phyloP scores from a whole-genome alignment of 2,797 vertebrate species.

The Spheniscus humboldti region DNA sequence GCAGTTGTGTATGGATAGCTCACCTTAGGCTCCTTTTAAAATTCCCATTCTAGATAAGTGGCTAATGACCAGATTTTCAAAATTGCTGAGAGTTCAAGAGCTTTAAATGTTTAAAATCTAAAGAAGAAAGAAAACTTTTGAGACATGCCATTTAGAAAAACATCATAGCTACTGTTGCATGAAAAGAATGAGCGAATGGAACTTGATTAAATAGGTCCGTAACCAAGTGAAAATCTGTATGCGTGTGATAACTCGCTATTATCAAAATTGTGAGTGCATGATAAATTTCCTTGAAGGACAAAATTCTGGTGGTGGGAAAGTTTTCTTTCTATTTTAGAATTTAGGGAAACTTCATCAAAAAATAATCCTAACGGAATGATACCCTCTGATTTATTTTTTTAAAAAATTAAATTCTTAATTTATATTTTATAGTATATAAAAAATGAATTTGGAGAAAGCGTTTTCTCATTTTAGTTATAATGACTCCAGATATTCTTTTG shows the following conservation, averaged over 20 bases:
- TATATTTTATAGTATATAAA: neutral
- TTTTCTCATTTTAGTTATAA: neutral
- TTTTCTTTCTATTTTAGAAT: neutral
- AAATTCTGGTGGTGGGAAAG: neutral
- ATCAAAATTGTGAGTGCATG: neutral
- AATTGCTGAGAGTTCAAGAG: neutral
- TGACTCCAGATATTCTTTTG: neutral
- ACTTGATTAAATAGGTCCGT: neutral
- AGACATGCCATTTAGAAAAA: neutral
- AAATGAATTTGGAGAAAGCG: neutral
- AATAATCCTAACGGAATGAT: neutral
- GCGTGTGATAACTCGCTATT: neutral
- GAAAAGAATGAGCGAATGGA: neutral
- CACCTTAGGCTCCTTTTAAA: neutral
- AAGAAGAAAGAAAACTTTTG: neutral
- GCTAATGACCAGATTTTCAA: neutral
- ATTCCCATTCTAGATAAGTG: neutral
- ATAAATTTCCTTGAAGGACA: neutral
- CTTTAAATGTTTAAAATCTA: neutral
- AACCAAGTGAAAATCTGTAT: neutral
- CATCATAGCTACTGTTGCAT: neutral
- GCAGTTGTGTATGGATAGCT: neutral
- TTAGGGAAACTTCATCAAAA: neutral
- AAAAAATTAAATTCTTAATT: neutral
- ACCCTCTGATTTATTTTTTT: neutral